Percentiles rank a stretch among this genome's conserved stretches.
phyloP scores from a whole-genome alignment of 2,797 vertebrate genomes.

The Microctenopoma steveboyesi region DNA sequence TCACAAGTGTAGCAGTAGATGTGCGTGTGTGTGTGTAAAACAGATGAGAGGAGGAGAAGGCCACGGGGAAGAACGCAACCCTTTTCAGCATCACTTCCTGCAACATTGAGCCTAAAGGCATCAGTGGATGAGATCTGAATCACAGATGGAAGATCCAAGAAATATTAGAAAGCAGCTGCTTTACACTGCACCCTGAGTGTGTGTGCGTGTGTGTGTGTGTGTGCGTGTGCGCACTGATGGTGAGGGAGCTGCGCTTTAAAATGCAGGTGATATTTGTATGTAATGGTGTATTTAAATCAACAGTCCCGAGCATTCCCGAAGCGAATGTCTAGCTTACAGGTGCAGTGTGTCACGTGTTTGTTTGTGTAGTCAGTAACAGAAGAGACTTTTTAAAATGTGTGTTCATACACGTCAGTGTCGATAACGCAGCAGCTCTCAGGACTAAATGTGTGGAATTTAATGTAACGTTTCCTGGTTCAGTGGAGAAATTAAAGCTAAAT shows the following conservation, averaged over 20 bases:
- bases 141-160: conserved; percentile 59
- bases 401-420: too few relatives aligned
- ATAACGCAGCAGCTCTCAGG: too few relatives aligned
- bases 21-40: conserved; percentile 32
- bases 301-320: too few relatives aligned
- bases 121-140: conserved; percentile 66
- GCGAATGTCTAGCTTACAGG: too few relatives aligned
- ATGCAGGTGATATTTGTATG: neutral
- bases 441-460: too few relatives aligned
- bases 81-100: conserved; percentile 75
- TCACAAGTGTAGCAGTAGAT: conserved; percentile 20
- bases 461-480: too few relatives aligned
- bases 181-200: neutral
- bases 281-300: neutral
- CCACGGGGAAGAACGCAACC: conserved; percentile 65
- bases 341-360: too few relatives aligned
- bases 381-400: too few relatives aligned
- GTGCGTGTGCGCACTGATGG: conserved; percentile 4
- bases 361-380: too few relatives aligned
- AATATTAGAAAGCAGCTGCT: conserved; percentile 35
- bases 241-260: neutral
- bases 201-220: conserved; percentile 9
- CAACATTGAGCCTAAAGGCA: conserved; percentile 71
- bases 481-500: too few relatives aligned
- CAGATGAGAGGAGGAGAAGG: conserved; percentile 58